phyloP scores from a whole-genome alignment of 2,888 invertebrate genomes.

The Sinhomidia bicolor region DNA sequence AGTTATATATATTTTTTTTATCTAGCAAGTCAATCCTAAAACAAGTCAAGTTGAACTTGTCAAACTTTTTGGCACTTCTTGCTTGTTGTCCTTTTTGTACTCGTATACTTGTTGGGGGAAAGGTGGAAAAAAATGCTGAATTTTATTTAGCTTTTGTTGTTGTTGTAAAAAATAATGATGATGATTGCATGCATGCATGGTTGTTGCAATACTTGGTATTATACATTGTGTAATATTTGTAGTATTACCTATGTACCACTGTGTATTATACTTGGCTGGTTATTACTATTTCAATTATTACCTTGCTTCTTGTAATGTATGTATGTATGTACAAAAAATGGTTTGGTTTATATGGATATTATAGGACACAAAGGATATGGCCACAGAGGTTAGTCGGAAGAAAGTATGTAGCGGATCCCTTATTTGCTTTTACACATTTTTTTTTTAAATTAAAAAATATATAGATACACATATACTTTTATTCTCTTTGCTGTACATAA shows the following conservation, averaged over 20 bases:
- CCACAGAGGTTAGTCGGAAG: neutral
- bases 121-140: neutral
- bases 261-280: neutral
- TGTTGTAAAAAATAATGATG: neutral
- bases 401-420: slow-evolving; percentile 41
- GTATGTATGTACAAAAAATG: slow-evolving; percentile 10
- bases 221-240: neutral
- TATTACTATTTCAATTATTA: neutral
- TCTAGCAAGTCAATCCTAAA: no score
- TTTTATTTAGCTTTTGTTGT: neutral
- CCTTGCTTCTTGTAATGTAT: slow-evolving; percentile 8
- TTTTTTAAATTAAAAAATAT: neutral
- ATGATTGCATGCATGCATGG: neutral
- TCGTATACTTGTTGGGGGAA: neutral
- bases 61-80: neutral
- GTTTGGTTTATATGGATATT: slow-evolving; percentile 11
- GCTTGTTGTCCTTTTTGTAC: neutral
- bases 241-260: neutral
- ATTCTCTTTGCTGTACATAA: no score
- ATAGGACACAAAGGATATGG: slow-evolving; percentile 63
- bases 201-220: neutral
- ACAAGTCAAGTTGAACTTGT: neutral
- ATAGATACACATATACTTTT: no score
- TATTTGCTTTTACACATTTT: neutral
- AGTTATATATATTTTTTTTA: no score